Evolutionary conservation across 1,140 invertebrate species (phyloP).

Genomic region (Tetramorium simillimum): DNA sequence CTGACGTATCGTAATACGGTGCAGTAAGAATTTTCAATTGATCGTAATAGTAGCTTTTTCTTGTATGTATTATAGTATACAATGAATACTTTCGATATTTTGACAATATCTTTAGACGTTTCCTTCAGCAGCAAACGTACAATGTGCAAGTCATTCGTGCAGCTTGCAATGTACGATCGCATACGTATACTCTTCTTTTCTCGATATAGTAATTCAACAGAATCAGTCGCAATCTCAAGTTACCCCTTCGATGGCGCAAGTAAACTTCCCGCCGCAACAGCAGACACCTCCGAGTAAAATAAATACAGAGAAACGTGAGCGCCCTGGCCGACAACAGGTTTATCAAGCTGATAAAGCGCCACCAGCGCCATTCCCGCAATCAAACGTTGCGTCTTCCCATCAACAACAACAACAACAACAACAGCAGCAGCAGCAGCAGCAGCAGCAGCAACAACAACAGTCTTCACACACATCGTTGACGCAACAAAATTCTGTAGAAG

Average conservation of each 20-base stretch:
- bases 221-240: conserved; percentile 83
- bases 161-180: too few species aligned
- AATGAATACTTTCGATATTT: too few species aligned
- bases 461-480: conserved; percentile 75
- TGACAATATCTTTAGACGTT: not conserved
- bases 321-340: conserved; percentile 81
- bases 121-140: not conserved
- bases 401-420: conserved; percentile 79
- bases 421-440: too few species aligned
- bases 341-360: conserved; percentile 82
- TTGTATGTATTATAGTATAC: not conserved
- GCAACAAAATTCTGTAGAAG: conserved; percentile 80
- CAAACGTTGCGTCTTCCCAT: conserved; percentile 78
- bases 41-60: not conserved
- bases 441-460: conserved; percentile 79
- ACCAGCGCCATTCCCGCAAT: conserved; percentile 82
- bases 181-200: not conserved
- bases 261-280: conserved; percentile 77
- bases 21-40: not conserved
- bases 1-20: too few species aligned
- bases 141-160: too few species aligned
- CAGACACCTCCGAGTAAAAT: conserved; percentile 78
- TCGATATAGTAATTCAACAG: conserved; percentile 79
- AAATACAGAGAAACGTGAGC: conserved; percentile 82
- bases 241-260: conserved; percentile 80